phyloP scores from a whole-genome alignment of 1,140 invertebrate species.

The Eupeodes corollae region DNA sequence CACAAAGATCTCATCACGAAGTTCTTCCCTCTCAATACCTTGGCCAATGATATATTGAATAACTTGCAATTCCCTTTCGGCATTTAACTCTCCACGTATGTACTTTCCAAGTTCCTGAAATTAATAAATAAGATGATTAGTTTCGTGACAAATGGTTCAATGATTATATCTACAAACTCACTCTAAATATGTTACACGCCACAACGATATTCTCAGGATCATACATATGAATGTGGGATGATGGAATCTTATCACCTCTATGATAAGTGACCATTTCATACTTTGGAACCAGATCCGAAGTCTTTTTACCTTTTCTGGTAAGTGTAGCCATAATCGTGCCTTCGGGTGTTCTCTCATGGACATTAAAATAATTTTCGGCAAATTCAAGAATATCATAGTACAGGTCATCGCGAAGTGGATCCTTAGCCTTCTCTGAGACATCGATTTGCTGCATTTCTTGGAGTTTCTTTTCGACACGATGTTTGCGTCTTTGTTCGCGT shows the following conservation, averaged over 20 bases:
- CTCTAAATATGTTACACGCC: slow-evolving; percentile 82
- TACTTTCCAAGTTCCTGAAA: slow-evolving; percentile 76
- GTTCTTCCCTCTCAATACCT: slow-evolving; percentile 77
- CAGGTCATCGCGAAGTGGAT: slow-evolving; percentile 34
- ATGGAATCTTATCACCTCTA: slow-evolving; percentile 77
- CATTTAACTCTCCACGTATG: slow-evolving; percentile 69
- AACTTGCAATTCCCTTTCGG: slow-evolving; percentile 65
- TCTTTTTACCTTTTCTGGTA: slow-evolving; percentile 64
- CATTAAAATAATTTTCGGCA: slow-evolving; percentile 87
- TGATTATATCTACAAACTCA: slow-evolving; percentile 34
- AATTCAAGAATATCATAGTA: slow-evolving; percentile 84
- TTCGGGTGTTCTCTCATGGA: slow-evolving; percentile 72
- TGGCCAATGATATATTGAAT: slow-evolving; percentile 78
- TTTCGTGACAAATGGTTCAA: background rate
- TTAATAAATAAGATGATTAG: slow-evolving; percentile 9
- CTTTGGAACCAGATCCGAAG: slow-evolving; percentile 69
- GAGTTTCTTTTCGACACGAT: slow-evolving; percentile 72
- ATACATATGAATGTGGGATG: slow-evolving; percentile 89
- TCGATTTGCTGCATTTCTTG: slow-evolving; percentile 60
- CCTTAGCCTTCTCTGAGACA: slow-evolving; percentile 40
- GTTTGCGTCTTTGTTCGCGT: slow-evolving; percentile 64
- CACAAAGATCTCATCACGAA: slow-evolving; percentile 80
- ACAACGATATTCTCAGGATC: slow-evolving; percentile 87
- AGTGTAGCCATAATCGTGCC: slow-evolving; percentile 82
- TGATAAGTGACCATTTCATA: slow-evolving; percentile 88